Base-by-base conservation (phyloP, 2,113 vertebrate species). In the Tor tambroides region DNA sequence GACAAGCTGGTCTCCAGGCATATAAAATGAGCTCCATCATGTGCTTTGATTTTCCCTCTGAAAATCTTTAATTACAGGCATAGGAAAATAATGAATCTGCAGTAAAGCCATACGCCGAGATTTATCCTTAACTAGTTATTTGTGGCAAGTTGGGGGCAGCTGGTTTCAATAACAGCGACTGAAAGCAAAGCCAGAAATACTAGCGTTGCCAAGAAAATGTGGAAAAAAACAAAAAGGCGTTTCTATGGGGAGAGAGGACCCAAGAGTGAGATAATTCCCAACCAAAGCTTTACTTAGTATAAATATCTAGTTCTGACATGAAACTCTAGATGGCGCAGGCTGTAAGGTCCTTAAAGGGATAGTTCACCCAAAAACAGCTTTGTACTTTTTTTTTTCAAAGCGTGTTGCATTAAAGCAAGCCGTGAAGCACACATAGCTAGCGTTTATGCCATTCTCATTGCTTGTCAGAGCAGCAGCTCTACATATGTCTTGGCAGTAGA, bases 161-260 rank as follows among this genome's bases (percentile, higher is more conserved):
- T 95, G 95, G 93, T 95, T 95, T 94, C 93, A 96, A 95, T 95
- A 94, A 94, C 91, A 63, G 88, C 88, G 91, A 88, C 89, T 86
- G 88, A 89, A 93, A 89, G 92, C 91, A 90, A 93, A 94, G 81
- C 92, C 91, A 91, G 87, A 88, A 90, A 84, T 79, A 54, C 59
- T 51, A 87, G 35, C 43, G 71, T 72, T 91, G 91, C 93, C 94
- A 94, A 90, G 90, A 92, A 91, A 92, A 84, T 92, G 91, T 92
- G 91, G 6, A 46, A 76, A 76, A 75, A 76, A 46, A 7, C 35
- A 46, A 90, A 89, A 89, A 85, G 90, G 90, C 72, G 90, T 87
- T 93, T 86, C 85, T 82, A n/a, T 49, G 41, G 41, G 41, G 12
- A 75, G 72, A 75, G 72, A 75, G 72, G 6, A 43, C 11, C 23